These are phyloP conservation scores for Aurelia coerulea DNA, from an alignment of 30 jellyfish, hydroid and myxozoan genomes.

Conservation along the genomic window DNA sequence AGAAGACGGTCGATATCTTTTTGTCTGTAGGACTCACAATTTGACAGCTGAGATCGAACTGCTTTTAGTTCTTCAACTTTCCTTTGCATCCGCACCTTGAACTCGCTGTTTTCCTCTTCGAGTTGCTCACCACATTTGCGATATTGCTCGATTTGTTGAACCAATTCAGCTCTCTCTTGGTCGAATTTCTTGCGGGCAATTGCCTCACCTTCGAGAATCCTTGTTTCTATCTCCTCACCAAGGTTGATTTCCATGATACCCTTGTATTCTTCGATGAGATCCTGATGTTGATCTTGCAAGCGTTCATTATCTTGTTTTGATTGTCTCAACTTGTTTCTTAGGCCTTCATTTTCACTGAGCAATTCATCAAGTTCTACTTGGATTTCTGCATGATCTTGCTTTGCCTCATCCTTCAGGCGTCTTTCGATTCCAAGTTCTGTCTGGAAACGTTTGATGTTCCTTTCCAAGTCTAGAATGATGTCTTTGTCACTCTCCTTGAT, in stretches of 20 bases:
- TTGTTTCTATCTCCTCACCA: constrained; percentile 4
- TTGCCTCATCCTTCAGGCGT: constrained; percentile 10
- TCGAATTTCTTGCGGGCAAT: neutral
- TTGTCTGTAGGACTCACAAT: no score
- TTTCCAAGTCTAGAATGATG: neutral
- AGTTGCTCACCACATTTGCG: neutral
- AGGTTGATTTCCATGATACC: neutral
- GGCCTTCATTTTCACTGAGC: constrained; percentile 2
- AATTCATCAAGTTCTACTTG: constrained; percentile 17
- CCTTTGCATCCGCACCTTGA: no score
- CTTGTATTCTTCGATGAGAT: constrained; percentile 5
- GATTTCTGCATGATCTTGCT: neutral
- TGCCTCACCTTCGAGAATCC: constrained; percentile 4
- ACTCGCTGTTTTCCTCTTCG: neutral
- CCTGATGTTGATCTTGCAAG: constrained; percentile 8
- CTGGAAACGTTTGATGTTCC: neutral
- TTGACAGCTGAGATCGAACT: no score
- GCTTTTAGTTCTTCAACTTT: no score
- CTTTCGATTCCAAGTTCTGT: neutral
- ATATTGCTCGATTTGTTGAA: neutral
- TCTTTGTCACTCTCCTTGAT: no score
- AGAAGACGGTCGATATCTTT: no score
- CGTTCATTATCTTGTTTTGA: neutral
- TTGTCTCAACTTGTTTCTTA: constrained; percentile 5
- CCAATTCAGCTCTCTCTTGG: neutral